Percentiles rank a stretch among this genome's conserved stretches.
Evolutionary conservation across 2,113 vertebrate species (phyloP).

Genomic region (Cinclus cinclus): DNA sequence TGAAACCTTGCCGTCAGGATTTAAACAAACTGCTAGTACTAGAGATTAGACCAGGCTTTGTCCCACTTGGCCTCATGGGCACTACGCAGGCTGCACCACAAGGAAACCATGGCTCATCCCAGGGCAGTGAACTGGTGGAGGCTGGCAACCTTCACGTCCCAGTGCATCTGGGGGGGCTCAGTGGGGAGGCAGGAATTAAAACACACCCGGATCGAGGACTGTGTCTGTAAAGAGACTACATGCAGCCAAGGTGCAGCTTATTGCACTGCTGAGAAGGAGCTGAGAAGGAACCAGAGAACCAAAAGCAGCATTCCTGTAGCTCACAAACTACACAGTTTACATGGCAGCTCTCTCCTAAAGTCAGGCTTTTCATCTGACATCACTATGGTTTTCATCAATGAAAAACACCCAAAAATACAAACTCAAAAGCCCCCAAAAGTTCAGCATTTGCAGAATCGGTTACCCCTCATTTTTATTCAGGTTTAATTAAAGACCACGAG

Average conservation of each 20-base stretch:
- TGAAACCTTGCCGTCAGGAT: not conserved
- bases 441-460: not conserved
- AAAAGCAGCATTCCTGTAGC: not conserved
- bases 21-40: not conserved
- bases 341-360: not conserved
- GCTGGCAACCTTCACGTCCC: not conserved
- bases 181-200: not conserved
- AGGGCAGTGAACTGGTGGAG: not conserved
- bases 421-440: accelerated
- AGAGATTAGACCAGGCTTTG: not conserved
- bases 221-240: not conserved
- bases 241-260: not conserved
- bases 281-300: not conserved
- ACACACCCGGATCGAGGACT: not conserved
- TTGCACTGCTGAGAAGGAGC: not conserved
- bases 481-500: not conserved
- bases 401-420: accelerated
- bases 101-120: not conserved
- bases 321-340: not conserved
- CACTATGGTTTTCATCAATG: not conserved
- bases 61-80: accelerated
- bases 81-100: accelerated
- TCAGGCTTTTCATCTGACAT: not conserved
- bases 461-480: not conserved
- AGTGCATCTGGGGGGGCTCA: not conserved